Evolutionary conservation across 2,797 vertebrate species (phyloP), one percentile per base, ranked within the genome.

Genomic region (Anabacerthia variegaticeps): DNA sequence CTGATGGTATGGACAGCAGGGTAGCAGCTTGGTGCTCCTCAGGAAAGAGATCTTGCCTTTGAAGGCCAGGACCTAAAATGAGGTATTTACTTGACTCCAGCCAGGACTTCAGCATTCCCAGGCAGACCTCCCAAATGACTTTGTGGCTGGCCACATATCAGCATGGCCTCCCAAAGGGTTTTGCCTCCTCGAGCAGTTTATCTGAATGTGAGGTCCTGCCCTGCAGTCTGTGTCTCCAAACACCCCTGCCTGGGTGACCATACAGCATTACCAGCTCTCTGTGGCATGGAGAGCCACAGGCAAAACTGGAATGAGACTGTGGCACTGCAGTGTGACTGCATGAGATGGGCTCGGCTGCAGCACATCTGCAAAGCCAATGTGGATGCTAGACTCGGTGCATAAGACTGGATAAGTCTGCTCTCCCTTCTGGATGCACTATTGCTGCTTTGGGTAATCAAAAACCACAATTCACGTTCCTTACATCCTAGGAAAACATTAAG

Each of bases 351-450:
- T 67, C 36, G 54, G 30, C 39, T 32, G 74, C n/a, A 61, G 62
- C 41, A 34, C 17, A 3, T 0, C 20, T 17, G 41, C 72, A 85
- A 58, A 85, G 55, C 37, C 56, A 59, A 72, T 71, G 7, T 2
- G 2, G 93, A 10, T 20, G 12, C 26, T 55, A 34, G 5, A 62
- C 22, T n/a, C 2, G 1, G 23, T 39, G 49, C 2, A 0, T 58
- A 26, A 43, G 46, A 17, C 23, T 20, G 20, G 18, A 32, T 44
- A 63, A 49, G 39, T 49, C 13, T 95, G 43, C 27, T 3, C 22
- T 68, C 27, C 10, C 7, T 73, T 59, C 15, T 48, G 22, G 14
- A 32, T 58, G 39, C 36, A 74, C 17, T 22, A 43, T 6, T 73
- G 69, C 48, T 52, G 13, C 32, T 76, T 93, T 73, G 13, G 41